Conservation (phyloP, 2,888 invertebrate genomes). For the Caenorhabditis sp. region DNA sequence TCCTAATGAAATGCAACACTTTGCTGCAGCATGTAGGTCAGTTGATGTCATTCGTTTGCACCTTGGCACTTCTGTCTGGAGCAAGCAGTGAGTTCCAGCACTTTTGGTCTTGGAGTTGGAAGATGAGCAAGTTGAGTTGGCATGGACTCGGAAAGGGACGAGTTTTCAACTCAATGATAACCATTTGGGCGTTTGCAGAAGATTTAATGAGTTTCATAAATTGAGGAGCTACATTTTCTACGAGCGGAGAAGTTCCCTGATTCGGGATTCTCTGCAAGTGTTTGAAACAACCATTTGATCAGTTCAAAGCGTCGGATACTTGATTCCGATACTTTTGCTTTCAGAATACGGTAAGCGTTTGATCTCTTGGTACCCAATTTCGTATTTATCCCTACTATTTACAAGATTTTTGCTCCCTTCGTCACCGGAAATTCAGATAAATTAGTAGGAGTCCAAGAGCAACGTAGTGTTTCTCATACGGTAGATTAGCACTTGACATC, state of each 20-base stretch:
- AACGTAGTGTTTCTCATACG: conserved; percentile 23
- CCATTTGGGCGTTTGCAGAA: no score
- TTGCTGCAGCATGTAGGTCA: conserved; percentile 40
- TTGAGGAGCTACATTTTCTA: no score
- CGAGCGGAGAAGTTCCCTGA: no score
- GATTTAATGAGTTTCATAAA: no score
- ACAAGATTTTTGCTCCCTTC: conserved; percentile 15
- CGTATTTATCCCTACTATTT: background rate
- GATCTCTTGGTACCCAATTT: background rate
- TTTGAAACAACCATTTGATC: no score
- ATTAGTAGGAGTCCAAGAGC: conserved; percentile 8
- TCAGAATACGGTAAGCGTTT: background rate
- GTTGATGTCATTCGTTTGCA: conserved; percentile 44
- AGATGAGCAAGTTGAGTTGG: background rate
- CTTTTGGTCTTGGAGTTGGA: background rate
- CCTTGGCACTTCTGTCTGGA: conserved; percentile 22
- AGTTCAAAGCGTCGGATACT: no score
- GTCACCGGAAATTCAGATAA: conserved; percentile 43
- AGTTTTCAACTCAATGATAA: no score
- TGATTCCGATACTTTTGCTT: no score
- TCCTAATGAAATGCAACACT: conserved; percentile 44
- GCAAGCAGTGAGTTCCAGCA: background rate
- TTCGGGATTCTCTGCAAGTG: no score
- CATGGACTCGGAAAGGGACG: no score
- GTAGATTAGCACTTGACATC: conserved; percentile 43